These are phyloP conservation scores for Sinocyclocheilus anshuiensis DNA, from an alignment of 2,113 vertebrate genomes.

Conservation along the genomic window DNA sequence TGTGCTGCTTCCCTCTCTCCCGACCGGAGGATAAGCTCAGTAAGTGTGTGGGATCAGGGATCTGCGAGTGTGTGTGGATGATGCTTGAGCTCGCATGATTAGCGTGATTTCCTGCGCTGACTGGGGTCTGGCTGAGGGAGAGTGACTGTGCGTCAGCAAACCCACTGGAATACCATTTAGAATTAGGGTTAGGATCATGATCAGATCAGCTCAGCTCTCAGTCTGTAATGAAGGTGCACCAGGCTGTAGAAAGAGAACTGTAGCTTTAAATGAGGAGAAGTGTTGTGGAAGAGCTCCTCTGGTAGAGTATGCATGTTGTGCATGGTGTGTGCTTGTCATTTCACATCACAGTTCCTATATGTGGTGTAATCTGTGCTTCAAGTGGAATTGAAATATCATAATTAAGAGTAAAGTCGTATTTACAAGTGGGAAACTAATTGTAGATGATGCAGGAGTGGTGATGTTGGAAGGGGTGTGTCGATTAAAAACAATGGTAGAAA, in stretches of 20 bases:
- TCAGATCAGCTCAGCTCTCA: too few relatives aligned
- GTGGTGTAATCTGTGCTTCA: not conserved
- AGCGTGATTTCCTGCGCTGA: not conserved
- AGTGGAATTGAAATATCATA: not conserved
- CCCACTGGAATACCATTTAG: not conserved
- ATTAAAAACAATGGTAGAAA: not conserved
- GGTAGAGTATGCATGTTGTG: not conserved
- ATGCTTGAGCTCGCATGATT: not conserved
- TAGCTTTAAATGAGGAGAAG: not conserved
- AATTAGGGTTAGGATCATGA: not conserved
- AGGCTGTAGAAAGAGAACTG: not conserved
- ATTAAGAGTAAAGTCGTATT: not conserved
- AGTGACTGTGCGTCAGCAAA: not conserved
- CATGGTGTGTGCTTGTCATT: not conserved
- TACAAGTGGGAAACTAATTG: not conserved
- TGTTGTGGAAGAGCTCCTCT: conserved; percentile 1
- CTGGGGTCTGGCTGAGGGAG: not conserved
- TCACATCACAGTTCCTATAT: not conserved
- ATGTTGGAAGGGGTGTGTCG: not conserved
- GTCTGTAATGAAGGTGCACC: not conserved
- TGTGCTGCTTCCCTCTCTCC: conserved; percentile 56
- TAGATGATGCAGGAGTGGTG: too few relatives aligned
- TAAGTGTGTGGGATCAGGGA: conserved; percentile 32
- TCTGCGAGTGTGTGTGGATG: not conserved
- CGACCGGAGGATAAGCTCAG: conserved; percentile 53